Percentiles rank a stretch among this genome's conserved stretches.
These are phyloP conservation scores for Austrolebias charrua DNA, from an alignment of 2,797 vertebrate species.

Conservation along the genomic window DNA sequence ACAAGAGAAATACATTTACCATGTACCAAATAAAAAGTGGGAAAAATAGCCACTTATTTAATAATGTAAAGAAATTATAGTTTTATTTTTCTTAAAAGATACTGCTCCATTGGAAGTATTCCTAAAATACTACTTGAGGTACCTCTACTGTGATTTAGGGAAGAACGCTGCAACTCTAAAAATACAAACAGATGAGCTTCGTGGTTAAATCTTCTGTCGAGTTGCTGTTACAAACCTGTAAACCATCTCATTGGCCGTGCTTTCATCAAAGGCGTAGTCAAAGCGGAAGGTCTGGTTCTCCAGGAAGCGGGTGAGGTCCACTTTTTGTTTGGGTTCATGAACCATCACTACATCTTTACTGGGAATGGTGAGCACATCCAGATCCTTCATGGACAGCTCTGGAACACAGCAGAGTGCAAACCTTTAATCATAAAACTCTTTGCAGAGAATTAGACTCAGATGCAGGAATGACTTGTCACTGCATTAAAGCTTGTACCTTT, in stretches of 20 bases:
- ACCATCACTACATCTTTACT: conserved; percentile 99
- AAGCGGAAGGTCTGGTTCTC: conserved; percentile 99
- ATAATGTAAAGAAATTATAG: background rate
- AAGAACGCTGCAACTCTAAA: no score
- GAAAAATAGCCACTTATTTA: no score
- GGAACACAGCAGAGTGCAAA: conserved; percentile 44
- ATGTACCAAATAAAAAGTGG: no score
- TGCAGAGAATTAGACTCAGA: background rate
- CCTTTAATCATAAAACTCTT: background rate
- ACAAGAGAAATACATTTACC: background rate
- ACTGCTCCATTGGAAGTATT: no score
- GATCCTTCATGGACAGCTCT: conserved; percentile 92
- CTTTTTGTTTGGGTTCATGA: conserved; percentile 98
- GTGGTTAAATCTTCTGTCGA: background rate
- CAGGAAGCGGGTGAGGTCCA: conserved; percentile 95
- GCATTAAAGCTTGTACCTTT: conserved; percentile 82
- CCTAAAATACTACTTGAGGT: no score
- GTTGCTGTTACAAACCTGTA: conserved; percentile 84
- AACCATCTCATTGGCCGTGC: conserved; percentile 96
- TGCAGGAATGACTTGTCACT: background rate
- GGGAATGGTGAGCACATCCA: conserved; percentile 97
- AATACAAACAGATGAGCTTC: no score
- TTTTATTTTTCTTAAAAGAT: no score
- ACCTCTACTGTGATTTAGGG: no score
- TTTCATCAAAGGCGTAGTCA: conserved; percentile 97